Conservation (phyloP, 2,113 vertebrate genomes). For the Raja brachyura region DNA sequence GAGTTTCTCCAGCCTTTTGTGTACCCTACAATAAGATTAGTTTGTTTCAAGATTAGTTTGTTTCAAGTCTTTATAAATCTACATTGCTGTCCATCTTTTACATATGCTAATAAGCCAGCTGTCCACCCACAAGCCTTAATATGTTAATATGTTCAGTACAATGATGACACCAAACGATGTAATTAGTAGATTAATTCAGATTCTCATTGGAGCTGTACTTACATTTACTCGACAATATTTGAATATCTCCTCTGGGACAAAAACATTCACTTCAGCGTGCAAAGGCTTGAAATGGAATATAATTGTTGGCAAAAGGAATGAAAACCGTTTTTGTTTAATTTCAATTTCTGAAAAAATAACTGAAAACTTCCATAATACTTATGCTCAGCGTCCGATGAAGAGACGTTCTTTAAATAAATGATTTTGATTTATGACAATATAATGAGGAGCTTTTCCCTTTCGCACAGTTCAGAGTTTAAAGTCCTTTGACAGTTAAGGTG, state of each 20-base stretch:
- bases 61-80: not conserved
- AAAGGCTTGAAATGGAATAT: not conserved
- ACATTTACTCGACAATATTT: slow-evolving; percentile 3
- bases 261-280: not conserved
- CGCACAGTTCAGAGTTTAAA: not conserved
- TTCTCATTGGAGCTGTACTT: not conserved
- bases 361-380: not conserved
- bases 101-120: slow-evolving; percentile 2
- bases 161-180: not conserved
- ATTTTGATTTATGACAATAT: not conserved
- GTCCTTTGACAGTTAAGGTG: not conserved
- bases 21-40: not conserved
- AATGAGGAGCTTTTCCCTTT: not conserved
- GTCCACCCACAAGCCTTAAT: not conserved
- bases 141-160: not conserved
- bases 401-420: not conserved
- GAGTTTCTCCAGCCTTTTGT: no score
- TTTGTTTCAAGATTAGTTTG: not conserved
- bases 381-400: not conserved
- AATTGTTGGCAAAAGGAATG: not conserved
- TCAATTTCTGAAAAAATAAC: not conserved
- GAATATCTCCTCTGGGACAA: not conserved
- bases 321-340: slow-evolving; percentile 22
- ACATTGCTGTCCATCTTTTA: not conserved
- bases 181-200: slow-evolving; percentile 25